Evolutionary conservation across 2,797 vertebrate genomes (phyloP), one percentile per base, ranked within the genome.

Genomic region (Sebastes diaconus): DNA sequence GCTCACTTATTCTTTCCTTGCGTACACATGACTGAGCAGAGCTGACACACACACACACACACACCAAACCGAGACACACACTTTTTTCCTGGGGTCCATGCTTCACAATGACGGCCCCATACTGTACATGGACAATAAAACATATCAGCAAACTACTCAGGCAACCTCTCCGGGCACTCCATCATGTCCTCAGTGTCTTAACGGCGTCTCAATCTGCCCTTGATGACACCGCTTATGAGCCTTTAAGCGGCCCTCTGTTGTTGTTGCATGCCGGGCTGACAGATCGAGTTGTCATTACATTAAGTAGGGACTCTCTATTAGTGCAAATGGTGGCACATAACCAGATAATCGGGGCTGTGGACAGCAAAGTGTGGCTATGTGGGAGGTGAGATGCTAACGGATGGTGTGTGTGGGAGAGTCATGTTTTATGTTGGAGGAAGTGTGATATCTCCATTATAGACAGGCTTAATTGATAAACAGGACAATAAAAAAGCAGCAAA

Each of bases 391-490:
- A 95, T 93, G 90, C 85, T 88, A 87, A 75, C 94, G 93, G 94
- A 93, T 95, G 94, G 94, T 90, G 93, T 93, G 94, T 95, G 94
- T 95, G 93, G 94, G 93, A 94, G 94, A 92, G 92, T 90, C 92
- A 94, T 94, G 91, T 93, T 95, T 94, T 92, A 92, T 91, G 86
- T 90, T 87, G 91, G 88, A 92, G 90, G 90, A 93, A 93, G 92
- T 94, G 94, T 93, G 92, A 94, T 84, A 84, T 91, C 88, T 88
- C 92, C 90, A 92, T 94, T 90, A 92, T 90, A 93, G 92, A 93
- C 90, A 80, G 50, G 78, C 87, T 86, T 95, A 94, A 95, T 95
- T 95, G 93, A 95, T 94, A 94, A 95, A 93, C 90, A 92, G 84
- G 87, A 93, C 91, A 89, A 93, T 91, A 93, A 94, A 91, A 88